Base-by-base conservation (phyloP, 2,797 vertebrate species). In the Cynodonichthys magdalenae region DNA sequence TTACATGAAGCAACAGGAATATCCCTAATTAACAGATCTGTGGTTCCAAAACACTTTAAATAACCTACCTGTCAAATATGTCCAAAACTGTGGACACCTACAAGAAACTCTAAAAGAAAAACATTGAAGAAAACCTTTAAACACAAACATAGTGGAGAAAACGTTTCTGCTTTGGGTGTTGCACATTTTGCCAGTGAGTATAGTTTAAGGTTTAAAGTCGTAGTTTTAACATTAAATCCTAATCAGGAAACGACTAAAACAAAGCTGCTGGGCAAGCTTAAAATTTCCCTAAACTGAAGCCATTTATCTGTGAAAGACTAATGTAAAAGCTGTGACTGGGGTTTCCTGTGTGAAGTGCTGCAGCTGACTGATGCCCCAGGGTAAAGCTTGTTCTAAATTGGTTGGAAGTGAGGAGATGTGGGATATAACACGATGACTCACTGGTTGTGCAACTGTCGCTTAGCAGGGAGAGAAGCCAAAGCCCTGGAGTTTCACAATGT, bases 371-470 rank as follows among this genome's bases (percentile, higher is more conserved):
- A 48, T 36, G 27, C 58, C 45, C 3, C 17, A 73, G 20, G 27
- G 44, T 4, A 6, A 58, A 0, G 15, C 52, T 69, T 49, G 49
- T 57, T 67, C 60, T 36, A 70, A 65, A 68, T 39, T 36, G 15
- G n/a, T 28, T 66, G 42, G 27, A 63, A 53, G 39, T 0, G 46
- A 66, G 42, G 2, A 47, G 50, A 51, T 28, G 17, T 45, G 15
- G 54, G 27, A 64, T 52, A 34, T 47, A 42, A 66, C 50, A 54
- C 52, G 39, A 58, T 20, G 28, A 66, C 50, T 67, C 72, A 60
- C 59, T 53, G 60, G 3, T 81, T 79, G 74, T 61, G 47, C 15
- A 76, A 81, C 29, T 17, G 50, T 59, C 17, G n/a, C 31, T 39
- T 28, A 46, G 42, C 20, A 51, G 61, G 5, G 19, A 54, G 45